Evolutionary conservation across 2,113 vertebrate species (phyloP), one percentile per base, ranked within the genome.

Genomic region (Quiscalus mexicanus): DNA sequence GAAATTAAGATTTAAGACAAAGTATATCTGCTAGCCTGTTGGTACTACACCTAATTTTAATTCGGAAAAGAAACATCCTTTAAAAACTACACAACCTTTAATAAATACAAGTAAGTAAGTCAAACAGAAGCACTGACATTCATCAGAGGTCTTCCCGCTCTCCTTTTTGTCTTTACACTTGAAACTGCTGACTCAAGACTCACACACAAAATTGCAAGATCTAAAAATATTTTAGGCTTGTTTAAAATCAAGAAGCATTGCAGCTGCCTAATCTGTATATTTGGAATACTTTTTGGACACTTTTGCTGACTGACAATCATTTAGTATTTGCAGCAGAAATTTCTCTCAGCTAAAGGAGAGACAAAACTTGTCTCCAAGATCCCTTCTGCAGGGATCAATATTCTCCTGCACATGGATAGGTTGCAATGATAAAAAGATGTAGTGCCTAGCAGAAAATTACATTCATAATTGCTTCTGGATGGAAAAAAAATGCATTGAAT

Each of bases 171-270:
- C 45, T 67, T 63, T 68, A 76, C 10, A 64, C 11, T 3, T 3
- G 11, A 44, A 78, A 68, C 53, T 68, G 77, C 69, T 92, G 89
- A 95, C 65, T 89, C 62, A 80, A 94, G 49, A 88, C 15, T 83
- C 30, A 9, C 17, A 82, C 31, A 39, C 33, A 90, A 88, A 96
- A 91, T 13, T 50, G 20, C 41, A 91, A 80, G 73, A 39, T 37
- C 44, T 80, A 88, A 88, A 95, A 76, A 86, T 94, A 80, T 59
- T 85, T 88, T 25, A 74, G 86, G 55, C 70, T 33, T 70, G 71
- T 63, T 81, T 59, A 59, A 90, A 90, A 93, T 78, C 65, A 89
- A 93, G 85, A 50, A 67, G 67, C 35, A 70, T 44, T 83, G 63
- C 82, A 90, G 64, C 15, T 86, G 75, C 30, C 33, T 52, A 47